Percentiles rank a stretch among this genome's conserved stretches.
These are phyloP conservation scores for Pedicia rivosa DNA, from an alignment of 2,888 invertebrate genomes.

Conservation along the genomic window DNA sequence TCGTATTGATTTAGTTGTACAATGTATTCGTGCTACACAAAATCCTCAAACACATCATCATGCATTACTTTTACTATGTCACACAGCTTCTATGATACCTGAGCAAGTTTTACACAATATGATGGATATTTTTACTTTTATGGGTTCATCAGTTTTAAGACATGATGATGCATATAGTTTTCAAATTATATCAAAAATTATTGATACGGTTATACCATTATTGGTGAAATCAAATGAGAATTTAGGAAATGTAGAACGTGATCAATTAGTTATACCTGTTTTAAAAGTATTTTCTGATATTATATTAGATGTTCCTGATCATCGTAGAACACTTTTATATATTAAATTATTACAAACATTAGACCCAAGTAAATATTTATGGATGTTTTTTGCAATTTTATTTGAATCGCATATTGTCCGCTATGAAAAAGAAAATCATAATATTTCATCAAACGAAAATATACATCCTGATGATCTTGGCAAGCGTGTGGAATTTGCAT, in stretches of 20 bases:
- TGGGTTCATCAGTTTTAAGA: conserved; percentile 83
- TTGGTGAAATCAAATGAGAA: conserved; percentile 39
- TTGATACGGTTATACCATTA: conserved; percentile 80
- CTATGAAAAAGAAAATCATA: conserved; percentile 33
- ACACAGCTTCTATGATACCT: conserved; percentile 62
- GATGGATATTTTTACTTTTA: conserved; percentile 95
- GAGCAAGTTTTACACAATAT: conserved; percentile 80
- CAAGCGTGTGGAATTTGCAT: conserved; percentile 48
- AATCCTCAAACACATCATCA: conserved; percentile 95
- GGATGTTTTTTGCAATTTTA: conserved; percentile 53
- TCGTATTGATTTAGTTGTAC: conserved; percentile 39
- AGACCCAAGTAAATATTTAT: conserved; percentile 43
- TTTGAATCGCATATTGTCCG: conserved; percentile 54
- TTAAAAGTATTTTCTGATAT: conserved; percentile 84
- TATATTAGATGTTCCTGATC: conserved; percentile 82
- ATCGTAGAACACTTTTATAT: conserved; percentile 70
- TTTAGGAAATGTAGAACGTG: conserved; percentile 21
- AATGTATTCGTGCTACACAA: conserved; percentile 76
- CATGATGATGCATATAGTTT: conserved; percentile 93
- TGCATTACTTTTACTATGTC: conserved; percentile 67
- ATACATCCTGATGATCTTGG: conserved; percentile 33
- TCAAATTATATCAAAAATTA: conserved; percentile 78
- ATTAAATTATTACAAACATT: conserved; percentile 61
- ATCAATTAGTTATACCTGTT: conserved; percentile 43
- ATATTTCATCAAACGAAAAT: conserved; percentile 20